Percentiles rank a stretch among this genome's conserved stretches.
Evolutionary conservation across 1,140 invertebrate genomes (phyloP).

Genomic region (Megalopta genalis): DNA sequence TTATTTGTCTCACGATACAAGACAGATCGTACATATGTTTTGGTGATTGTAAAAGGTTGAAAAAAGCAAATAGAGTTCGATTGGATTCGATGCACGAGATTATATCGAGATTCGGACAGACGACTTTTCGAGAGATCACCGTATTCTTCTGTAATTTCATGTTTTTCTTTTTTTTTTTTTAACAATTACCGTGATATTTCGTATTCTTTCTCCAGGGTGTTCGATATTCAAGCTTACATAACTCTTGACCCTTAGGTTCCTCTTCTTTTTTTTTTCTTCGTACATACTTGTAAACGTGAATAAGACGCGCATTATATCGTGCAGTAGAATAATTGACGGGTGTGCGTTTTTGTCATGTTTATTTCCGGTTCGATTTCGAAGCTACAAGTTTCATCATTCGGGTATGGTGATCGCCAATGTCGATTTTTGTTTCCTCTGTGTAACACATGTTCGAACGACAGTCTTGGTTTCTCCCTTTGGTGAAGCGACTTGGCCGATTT

Average conservation of each 20-base stretch:
- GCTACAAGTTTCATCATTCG: slow-evolving; percentile 3
- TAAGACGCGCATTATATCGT: slow-evolving; percentile 51
- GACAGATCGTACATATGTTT: slow-evolving; percentile 69
- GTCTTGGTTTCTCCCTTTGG: too few relatives aligned
- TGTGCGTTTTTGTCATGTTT: slow-evolving; percentile 51
- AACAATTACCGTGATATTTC: neutral
- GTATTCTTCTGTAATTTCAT: slow-evolving; percentile 21
- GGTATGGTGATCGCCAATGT: slow-evolving; percentile 39
- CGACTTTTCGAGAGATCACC: slow-evolving; percentile 51
- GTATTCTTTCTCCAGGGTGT: slow-evolving; percentile 46
- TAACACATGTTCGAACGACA: neutral
- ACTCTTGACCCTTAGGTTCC: neutral
- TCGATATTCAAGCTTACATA: slow-evolving; percentile 45
- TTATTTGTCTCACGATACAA: slow-evolving; percentile 70
- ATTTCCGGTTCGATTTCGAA: neutral
- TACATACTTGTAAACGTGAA: slow-evolving; percentile 22
- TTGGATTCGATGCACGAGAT: slow-evolving; percentile 67
- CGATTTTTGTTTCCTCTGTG: neutral
- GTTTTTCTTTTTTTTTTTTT: slow-evolving; percentile 3
- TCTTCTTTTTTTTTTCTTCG: neutral
- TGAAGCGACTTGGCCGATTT: neutral
- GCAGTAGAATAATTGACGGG: slow-evolving; percentile 69
- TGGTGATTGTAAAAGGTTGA: slow-evolving; percentile 69
- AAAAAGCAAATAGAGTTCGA: slow-evolving; percentile 69
- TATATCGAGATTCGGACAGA: slow-evolving; percentile 58